Evolutionary conservation across 2,113 vertebrate genomes (phyloP).

Genomic region (Uria lomvia): DNA sequence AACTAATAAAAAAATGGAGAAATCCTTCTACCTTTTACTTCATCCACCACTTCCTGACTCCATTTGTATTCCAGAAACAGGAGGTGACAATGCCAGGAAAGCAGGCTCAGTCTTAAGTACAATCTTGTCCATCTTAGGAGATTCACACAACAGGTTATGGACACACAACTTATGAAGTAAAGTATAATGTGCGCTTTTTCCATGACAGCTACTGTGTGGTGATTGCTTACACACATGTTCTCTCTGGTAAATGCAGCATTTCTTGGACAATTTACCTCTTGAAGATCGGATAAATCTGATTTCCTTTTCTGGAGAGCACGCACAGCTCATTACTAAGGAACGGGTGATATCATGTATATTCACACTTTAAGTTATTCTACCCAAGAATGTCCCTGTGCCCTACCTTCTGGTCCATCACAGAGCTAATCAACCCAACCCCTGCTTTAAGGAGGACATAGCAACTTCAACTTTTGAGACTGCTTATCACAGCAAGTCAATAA

Average conservation of each 20-base stretch:
- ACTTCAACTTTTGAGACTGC: neutral
- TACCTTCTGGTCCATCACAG: neutral
- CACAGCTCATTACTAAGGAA: neutral
- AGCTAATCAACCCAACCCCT: neutral
- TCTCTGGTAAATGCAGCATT: neutral
- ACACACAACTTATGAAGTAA: neutral
- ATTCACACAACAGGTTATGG: neutral
- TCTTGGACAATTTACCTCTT: neutral
- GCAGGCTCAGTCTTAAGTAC: neutral
- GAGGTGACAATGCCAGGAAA: neutral
- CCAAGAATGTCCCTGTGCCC: neutral
- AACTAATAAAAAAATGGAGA: neutral
- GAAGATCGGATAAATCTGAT: neutral
- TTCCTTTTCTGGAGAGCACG: neutral
- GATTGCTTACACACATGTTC: neutral
- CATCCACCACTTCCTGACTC: neutral
- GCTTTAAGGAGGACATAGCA: neutral
- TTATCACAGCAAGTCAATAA: neutral
- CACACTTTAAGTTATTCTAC: neutral
- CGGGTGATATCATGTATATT: neutral
- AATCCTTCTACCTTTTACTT: neutral
- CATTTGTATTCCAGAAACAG: neutral
- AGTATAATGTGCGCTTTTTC: neutral
- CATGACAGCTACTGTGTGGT: neutral
- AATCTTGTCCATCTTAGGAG: neutral